These are phyloP conservation scores for Zootoca vivipara DNA, from an alignment of 2,113 vertebrate species.

Conservation along the genomic window DNA sequence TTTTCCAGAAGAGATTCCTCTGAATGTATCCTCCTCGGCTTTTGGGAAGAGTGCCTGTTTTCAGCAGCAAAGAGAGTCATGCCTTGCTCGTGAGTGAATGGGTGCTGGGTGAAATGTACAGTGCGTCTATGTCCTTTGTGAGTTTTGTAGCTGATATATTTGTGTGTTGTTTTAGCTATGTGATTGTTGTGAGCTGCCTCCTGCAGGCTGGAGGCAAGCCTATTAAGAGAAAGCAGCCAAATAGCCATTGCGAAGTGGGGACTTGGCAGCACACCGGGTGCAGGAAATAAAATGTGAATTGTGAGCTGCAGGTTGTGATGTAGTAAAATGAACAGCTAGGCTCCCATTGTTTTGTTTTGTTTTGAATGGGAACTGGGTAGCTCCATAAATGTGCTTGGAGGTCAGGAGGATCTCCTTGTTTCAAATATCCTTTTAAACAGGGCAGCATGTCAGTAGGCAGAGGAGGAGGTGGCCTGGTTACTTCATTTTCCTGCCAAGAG, in stretches of 20 bases:
- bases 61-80: not conserved
- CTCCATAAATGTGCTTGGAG: not conserved
- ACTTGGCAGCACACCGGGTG: no score
- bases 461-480: no score
- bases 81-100: not conserved
- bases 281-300: not conserved
- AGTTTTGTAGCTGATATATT: not conserved
- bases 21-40: no score
- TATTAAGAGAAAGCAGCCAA: not conserved
- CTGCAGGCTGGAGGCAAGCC: not conserved
- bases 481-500: not conserved
- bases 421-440: not conserved
- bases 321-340: not conserved
- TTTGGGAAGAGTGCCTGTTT: not conserved
- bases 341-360: not conserved
- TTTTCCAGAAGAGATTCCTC: not conserved
- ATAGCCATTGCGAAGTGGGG: not conserved
- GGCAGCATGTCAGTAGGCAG: no score
- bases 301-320: not conserved
- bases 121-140: not conserved
- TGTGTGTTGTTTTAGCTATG: not conserved
- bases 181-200: not conserved
- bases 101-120: no score
- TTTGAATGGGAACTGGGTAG: not conserved
- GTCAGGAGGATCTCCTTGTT: not conserved